Conservation (phyloP, 2,113 vertebrate genomes). For the Scopus umbretta region DNA sequence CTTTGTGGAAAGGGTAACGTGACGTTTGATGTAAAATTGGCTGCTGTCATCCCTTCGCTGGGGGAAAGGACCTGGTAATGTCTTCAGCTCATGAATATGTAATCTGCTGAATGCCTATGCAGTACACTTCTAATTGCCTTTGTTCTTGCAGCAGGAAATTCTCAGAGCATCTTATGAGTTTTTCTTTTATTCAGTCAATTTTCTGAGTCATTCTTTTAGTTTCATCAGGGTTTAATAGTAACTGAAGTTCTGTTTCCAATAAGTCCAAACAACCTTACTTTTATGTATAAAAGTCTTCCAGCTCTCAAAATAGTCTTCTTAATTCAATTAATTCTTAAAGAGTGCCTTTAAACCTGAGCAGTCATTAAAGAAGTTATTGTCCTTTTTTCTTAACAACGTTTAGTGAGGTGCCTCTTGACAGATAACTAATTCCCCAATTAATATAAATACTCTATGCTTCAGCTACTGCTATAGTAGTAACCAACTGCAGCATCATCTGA, state of each 20-base stretch:
- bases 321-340: constrained; percentile 48
- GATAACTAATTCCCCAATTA: constrained; percentile 31
- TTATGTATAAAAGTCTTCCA: neutral
- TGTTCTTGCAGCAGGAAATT: neutral
- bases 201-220: neutral
- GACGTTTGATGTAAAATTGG: neutral
- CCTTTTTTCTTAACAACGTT: neutral
- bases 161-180: neutral
- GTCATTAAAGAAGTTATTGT: constrained; percentile 31
- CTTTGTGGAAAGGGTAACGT: neutral
- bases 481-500: neutral
- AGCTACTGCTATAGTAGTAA: neutral
- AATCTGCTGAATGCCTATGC: neutral
- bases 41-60: neutral
- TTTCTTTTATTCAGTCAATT: neutral
- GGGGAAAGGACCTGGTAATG: neutral
- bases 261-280: neutral
- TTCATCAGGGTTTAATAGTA: neutral
- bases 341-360: constrained; percentile 21
- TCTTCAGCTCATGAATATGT: neutral
- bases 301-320: constrained; percentile 17
- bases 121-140: constrained; percentile 5
- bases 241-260: neutral
- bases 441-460: neutral
- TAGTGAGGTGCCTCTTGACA: neutral